phyloP scores from a whole-genome alignment of 2,113 vertebrate genomes.

The Heliornis fulica region DNA sequence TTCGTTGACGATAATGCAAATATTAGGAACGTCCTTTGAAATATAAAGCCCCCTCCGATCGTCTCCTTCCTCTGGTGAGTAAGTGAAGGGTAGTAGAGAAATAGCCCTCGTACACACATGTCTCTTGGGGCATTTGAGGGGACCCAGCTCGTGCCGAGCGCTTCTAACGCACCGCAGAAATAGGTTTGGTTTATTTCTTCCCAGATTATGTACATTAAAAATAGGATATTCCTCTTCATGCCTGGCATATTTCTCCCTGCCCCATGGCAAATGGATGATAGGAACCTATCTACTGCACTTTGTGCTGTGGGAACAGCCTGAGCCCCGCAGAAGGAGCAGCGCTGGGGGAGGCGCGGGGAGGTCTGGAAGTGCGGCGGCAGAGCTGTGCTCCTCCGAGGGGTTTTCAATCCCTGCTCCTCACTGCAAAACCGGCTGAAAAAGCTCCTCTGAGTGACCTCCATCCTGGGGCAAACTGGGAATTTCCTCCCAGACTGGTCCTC shows the following conservation, averaged over 20 bases:
- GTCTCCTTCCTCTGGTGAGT: constrained; percentile 56
- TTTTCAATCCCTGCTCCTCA: background rate
- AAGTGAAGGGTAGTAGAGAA: constrained; percentile 42
- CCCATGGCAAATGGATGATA: constrained; percentile 15
- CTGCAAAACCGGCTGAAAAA: background rate
- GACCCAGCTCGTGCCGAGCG: constrained; percentile 1
- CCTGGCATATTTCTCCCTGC: constrained; percentile 23
- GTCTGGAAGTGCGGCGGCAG: fast-evolving
- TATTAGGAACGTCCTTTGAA: constrained; percentile 64
- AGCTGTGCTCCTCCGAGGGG: background rate
- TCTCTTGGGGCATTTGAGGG: constrained; percentile 3
- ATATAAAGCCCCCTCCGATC: constrained; percentile 5
- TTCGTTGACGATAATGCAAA: constrained; percentile 62
- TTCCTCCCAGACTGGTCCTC: background rate
- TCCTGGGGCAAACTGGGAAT: background rate
- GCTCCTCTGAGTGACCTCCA: background rate
- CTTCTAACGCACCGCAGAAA: constrained; percentile 42
- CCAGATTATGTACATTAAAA: background rate
- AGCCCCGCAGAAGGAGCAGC: background rate
- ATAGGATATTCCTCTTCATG: background rate
- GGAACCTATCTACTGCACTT: constrained; percentile 21
- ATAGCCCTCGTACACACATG: background rate
- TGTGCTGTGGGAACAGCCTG: background rate
- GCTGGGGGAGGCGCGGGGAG: background rate
- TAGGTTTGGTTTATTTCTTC: constrained; percentile 53